phyloP scores from a whole-genome alignment of 2,888 invertebrate species.

The Azorinus chamasolen region DNA sequence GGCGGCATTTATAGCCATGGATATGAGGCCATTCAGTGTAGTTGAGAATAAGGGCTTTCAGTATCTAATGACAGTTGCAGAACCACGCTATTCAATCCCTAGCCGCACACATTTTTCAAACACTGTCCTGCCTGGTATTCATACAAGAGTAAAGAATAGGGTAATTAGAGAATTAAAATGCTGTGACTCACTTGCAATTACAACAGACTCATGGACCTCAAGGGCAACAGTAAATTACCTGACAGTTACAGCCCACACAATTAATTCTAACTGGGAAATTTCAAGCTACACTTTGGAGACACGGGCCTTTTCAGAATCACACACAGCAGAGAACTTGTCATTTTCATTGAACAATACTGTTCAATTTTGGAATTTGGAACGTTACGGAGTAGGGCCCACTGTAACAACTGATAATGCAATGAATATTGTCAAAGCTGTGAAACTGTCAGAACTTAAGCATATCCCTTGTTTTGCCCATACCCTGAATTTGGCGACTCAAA shows the following conservation, averaged over 20 bases:
- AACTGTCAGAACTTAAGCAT: constrained; percentile 15
- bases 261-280: constrained; percentile 39
- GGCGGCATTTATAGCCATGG: too few species aligned
- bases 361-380: constrained; percentile 7
- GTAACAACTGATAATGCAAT: constrained; percentile 46
- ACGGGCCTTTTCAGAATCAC: constrained; percentile 22
- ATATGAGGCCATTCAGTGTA: constrained; percentile 13
- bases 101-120: constrained; percentile 14
- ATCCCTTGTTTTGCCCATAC: constrained; percentile 46
- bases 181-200: constrained; percentile 27
- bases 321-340: constrained; percentile 35
- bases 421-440: constrained; percentile 40
- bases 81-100: constrained; percentile 14
- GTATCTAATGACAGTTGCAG: background rate
- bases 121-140: constrained; percentile 2
- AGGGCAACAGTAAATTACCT: constrained; percentile 47
- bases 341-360: constrained; percentile 9
- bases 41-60: constrained; percentile 11
- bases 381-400: constrained; percentile 20
- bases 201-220: constrained; percentile 60
- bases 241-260: constrained; percentile 52
- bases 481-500: constrained; percentile 34
- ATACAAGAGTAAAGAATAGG: background rate
- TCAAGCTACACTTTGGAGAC: constrained; percentile 41
- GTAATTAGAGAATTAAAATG: constrained; percentile 7